Conservation (phyloP, 1,140 invertebrate species). For the Cotesia chilonis region DNA sequence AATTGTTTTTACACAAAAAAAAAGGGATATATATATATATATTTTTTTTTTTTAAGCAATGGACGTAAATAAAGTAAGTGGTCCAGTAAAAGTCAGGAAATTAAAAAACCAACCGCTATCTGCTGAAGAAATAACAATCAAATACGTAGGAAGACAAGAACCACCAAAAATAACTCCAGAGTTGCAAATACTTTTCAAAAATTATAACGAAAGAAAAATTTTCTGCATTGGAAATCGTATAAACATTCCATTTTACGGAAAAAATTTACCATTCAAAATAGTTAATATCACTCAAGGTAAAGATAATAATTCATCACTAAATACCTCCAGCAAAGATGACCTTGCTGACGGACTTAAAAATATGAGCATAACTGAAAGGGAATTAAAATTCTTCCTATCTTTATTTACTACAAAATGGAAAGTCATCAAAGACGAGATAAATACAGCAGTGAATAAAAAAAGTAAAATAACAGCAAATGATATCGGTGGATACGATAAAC, state of each 20-base stretch:
- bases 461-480: slow-evolving; percentile 53
- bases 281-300: slow-evolving; percentile 42
- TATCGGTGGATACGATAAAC: slow-evolving; percentile 70
- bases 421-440: slow-evolving; percentile 38
- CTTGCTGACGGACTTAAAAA: slow-evolving; percentile 51
- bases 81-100: slow-evolving; percentile 51
- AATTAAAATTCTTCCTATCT: slow-evolving; percentile 52
- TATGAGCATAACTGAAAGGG: slow-evolving; percentile 47
- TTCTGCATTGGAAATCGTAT: slow-evolving; percentile 59
- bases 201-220: slow-evolving; percentile 56
- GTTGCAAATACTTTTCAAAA: slow-evolving; percentile 58
- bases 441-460: slow-evolving; percentile 34
- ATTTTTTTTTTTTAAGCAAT: slow-evolving; percentile 61
- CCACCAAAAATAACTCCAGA: slow-evolving; percentile 53
- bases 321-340: slow-evolving; percentile 24
- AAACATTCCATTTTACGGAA: slow-evolving; percentile 64
- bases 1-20: no score
- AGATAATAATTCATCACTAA: slow-evolving; percentile 25
- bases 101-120: slow-evolving; percentile 43
- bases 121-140: slow-evolving; percentile 57
- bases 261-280: slow-evolving; percentile 61
- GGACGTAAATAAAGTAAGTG: slow-evolving; percentile 62
- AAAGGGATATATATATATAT: no score
- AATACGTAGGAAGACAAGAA: slow-evolving; percentile 52
- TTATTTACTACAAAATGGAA: slow-evolving; percentile 56